Base-by-base conservation (phyloP, 2,888 invertebrate species). In the Tryphoninae sp. region DNA sequence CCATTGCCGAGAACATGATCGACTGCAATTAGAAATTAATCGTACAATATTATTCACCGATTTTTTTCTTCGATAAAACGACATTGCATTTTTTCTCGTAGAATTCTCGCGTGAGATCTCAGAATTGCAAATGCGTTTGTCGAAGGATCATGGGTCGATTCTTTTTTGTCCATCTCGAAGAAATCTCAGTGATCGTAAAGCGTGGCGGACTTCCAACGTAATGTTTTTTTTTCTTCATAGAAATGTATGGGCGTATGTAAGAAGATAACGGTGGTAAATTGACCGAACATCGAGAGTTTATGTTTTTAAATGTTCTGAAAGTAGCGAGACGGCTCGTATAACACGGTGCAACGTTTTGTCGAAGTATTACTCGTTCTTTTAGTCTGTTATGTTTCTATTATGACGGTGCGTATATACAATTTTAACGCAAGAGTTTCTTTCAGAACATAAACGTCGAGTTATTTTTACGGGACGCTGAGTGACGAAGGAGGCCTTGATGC, bases 1-100 rank as follows among this genome's bases (percentile, higher is more conserved):
- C 95, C 45, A 94, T 88, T 3, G 94, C 89, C 0, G 95, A 94
- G 89, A 95, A 95, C 2, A 95, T 92, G 62, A 95, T 92, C 8
- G 94, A 93, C 93, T 93, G 90, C 8, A 89, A 91, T 45, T 85
- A 83, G 68, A 71, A 65, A 58, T 45, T 13, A 45, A 45, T 45
- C 13, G 9, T 13, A 13, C 45, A 45, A 45, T 45, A 13, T 9
- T 13, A 45, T 45, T 13, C 45, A 45, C 13, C 26, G 2, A 33
- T n/a, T n/a, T 9, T 11, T 55, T 19, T 19, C 19, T 55, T 53
- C 8, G 40, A 40, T 45, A 45, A 26, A 26, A 26, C 26, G 26
- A 2, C 33, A 55, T 55, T 19, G 19, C 22, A 19, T 13, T 9
- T 22, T 45, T 58, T 49, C 33, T 19, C 49, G 19, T 59, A 19